These are phyloP conservation scores for Acipenser oxyrinchus DNA, from an alignment of 2,797 vertebrate species.

Conservation along the genomic window DNA sequence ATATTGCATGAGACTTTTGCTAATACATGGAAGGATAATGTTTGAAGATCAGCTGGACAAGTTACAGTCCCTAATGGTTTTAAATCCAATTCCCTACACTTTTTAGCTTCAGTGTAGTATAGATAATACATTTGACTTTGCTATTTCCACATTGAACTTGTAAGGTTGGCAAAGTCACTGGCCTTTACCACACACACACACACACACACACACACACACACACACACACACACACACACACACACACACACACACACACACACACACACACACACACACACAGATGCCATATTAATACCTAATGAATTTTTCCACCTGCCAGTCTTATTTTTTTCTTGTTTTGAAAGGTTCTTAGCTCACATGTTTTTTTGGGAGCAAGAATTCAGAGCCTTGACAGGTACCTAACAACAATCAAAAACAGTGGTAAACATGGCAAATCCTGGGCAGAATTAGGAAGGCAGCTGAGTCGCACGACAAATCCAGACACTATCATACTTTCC, in stretches of 20 bases:
- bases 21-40: no score
- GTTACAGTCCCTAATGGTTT: no score
- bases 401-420: conserved; percentile 61
- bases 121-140: no score
- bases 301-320: conserved; percentile 36
- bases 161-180: conserved; percentile 1
- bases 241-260: conserved; percentile 21
- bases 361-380: conserved; percentile 50
- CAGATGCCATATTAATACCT: conserved; percentile 27
- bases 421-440: conserved; percentile 45
- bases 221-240: conserved; percentile 19
- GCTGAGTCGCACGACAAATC: conserved; percentile 36
- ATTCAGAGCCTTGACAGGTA: conserved; percentile 50
- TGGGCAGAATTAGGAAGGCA: conserved; percentile 40
- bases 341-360: conserved; percentile 51
- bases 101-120: no score
- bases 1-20: no score
- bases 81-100: no score
- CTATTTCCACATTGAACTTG: no score
- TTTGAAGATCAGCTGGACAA: no score
- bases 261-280: conserved; percentile 18
- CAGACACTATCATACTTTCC: conserved; percentile 57
- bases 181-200: neutral
- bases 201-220: conserved; percentile 6
- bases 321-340: conserved; percentile 35